Base-by-base conservation (phyloP, 2,797 vertebrate genomes). In the Cuculus canorus region DNA sequence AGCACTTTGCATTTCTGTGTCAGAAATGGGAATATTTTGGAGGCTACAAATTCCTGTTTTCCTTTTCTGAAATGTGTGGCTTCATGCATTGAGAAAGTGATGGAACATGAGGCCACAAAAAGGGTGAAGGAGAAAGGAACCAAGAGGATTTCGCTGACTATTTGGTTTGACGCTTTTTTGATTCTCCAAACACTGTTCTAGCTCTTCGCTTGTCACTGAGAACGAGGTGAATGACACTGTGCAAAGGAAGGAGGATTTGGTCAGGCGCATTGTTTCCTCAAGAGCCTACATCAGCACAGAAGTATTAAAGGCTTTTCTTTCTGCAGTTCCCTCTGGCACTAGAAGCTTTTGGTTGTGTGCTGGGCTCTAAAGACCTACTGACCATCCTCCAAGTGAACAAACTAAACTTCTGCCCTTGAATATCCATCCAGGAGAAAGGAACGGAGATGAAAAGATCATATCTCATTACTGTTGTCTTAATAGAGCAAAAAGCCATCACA, bases 41-140 rank as follows among this genome's bases (percentile, higher is more conserved):
- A 94, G 71, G 45, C 30, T 85, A 57, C 60, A 92, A 92, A 93
- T 75, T 82, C 66, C 66, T 66, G 19, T 17, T 72, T 12, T 71
- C 27, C 17, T 78, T 69, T 65, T 56, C n/a, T 23, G 61, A 47
- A 93, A 72, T 6, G 5, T 6, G 5, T 28, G 9, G 53, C 50
- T 90, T 82, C 21, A 25, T 1, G 5, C 13, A 8, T 8, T 53
- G 37, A 63, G 35, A 91, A 79, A 56, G 77, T 2, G 3, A 79
- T 3, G 0, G 33, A 11, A 80, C 30, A 41, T 12, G 64, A 88
- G 81, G 75, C 57, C 18, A 5, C 39, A 54, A 37, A 92, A 89
- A 60, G 77, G 78, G 53, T 39, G 45, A 86, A 70, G 54, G 22
- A 86, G 45, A 88, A 92, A 56, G 21, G 19, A 92, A 86, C 9